Evolutionary conservation across 2,797 vertebrate species (phyloP).

Genomic region (Sebastes alutus): DNA sequence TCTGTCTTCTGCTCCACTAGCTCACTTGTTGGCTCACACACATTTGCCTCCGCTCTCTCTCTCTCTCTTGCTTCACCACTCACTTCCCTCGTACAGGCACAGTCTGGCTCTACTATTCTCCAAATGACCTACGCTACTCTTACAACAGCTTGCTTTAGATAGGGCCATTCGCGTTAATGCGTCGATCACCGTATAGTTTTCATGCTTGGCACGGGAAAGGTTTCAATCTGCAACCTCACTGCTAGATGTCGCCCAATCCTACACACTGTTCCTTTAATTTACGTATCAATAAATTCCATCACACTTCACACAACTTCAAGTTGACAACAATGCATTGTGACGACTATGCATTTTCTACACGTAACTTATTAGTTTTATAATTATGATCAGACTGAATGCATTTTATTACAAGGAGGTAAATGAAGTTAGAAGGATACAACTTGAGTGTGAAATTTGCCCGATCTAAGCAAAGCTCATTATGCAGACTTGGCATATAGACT

Average conservation of each 20-base stretch:
- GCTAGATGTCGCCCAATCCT: too few relatives aligned
- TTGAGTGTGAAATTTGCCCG: neutral
- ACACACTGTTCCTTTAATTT: neutral
- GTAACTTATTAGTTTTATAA: neutral
- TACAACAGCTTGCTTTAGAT: too few relatives aligned
- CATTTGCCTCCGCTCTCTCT: too few relatives aligned
- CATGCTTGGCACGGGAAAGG: too few relatives aligned
- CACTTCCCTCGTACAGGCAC: rapidly evolving
- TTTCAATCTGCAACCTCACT: too few relatives aligned
- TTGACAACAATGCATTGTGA: neutral
- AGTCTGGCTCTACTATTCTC: too few relatives aligned
- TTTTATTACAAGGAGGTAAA: neutral
- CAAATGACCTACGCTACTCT: too few relatives aligned
- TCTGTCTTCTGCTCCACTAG: too few relatives aligned
- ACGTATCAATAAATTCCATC: neutral
- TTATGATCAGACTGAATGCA: neutral
- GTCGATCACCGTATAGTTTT: too few relatives aligned
- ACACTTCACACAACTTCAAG: neutral
- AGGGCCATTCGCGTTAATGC: too few relatives aligned
- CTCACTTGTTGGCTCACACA: too few relatives aligned
- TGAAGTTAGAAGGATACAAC: neutral
- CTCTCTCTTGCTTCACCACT: too few relatives aligned
- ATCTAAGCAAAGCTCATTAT: neutral
- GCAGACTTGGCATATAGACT: neutral
- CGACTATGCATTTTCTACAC: neutral